These are phyloP conservation scores for Polypterus bichir DNA, from an alignment of 2,113 vertebrate species.

Conservation along the genomic window DNA sequence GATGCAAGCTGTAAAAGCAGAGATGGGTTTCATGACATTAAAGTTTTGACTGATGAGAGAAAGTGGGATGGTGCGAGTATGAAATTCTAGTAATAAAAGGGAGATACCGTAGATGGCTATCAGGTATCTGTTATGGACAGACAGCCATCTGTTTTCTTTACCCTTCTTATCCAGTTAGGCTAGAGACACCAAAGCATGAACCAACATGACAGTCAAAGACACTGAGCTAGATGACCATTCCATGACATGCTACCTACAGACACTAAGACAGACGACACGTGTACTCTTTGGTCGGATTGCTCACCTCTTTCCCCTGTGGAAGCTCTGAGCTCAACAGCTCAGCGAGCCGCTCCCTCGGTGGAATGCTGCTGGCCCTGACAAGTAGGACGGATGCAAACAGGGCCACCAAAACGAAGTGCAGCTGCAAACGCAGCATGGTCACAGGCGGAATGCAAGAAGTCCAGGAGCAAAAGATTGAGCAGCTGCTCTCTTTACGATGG, in stretches of 20 bases:
- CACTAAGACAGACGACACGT: too few relatives aligned
- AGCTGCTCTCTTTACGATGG: too few relatives aligned
- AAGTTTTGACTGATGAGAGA: too few relatives aligned
- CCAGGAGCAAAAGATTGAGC: too few relatives aligned
- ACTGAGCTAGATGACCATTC: too few relatives aligned
- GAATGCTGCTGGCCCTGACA: constrained; percentile 24
- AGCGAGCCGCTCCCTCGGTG: constrained; percentile 23
- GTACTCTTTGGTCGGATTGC: background rate
- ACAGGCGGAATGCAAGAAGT: too few relatives aligned
- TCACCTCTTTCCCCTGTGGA: constrained; percentile 31
- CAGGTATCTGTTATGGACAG: background rate
- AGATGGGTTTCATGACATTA: too few relatives aligned
- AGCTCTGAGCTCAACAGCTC: constrained; percentile 27
- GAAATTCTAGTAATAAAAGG: too few relatives aligned
- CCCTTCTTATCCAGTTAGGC: background rate
- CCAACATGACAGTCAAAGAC: background rate
- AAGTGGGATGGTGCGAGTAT: too few relatives aligned
- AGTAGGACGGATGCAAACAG: constrained; percentile 29
- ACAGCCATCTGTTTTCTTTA: background rate
- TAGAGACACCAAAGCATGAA: background rate
- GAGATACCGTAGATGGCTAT: too few relatives aligned
- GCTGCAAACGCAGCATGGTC: constrained; percentile 35
- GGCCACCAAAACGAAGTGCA: constrained; percentile 30
- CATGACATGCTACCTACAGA: too few relatives aligned
- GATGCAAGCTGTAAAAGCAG: too few relatives aligned